Base-by-base conservation (phyloP, 2,888 invertebrate species). In the Standfussiana lucernea region DNA sequence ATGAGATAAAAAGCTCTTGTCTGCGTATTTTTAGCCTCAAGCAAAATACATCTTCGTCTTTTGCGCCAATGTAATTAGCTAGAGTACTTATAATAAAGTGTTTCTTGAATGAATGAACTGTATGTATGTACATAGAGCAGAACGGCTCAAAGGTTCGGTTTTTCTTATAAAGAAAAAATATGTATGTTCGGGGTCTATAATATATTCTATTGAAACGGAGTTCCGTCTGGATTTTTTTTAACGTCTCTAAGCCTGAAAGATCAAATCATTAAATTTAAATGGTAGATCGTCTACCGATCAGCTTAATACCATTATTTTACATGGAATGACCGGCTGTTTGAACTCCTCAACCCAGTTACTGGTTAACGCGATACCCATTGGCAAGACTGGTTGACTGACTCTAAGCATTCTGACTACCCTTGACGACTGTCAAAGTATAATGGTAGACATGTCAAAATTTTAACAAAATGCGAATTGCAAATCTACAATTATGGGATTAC, bases 401-500 rank as follows among this genome's bases (percentile, higher is more conserved):
- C 59, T 59, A 3, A 3, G 18, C 8, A 56, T 28, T 56, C 8
- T 15, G 28, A 32, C 56, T 3, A 32, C 8, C 18, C 18, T 28
- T 59, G 56, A 15, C 15, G 2, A n/a, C 28, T 59, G 18, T 56
- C 56, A 28, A 56, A 56, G 15, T 28, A n/a, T 53, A 56, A 56
- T 28, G 2, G 15, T 56, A 28, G 5, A 53, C 53, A 13, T 13
- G 53, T 50, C 45, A 18, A 45, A 5, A 18, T 47, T 28, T n/a
- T 28, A 28, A 56, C 40, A 21, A 67, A 35, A 47, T 8, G 32
- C 59, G 37, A 45, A 47, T 35, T 61, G 50, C 67, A 45, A 45
- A 53, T 40, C 50, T 72, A 65, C 56, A 72, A 73, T 77, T 67
- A 71, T 47, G 47, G 53, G 71, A 88, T 80, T 73, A 88, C 56